Percentiles rank a stretch among this genome's conserved stretches.
phyloP scores from a whole-genome alignment of 2,113 vertebrate genomes.

The Ptilorrhoa leucosticta region DNA sequence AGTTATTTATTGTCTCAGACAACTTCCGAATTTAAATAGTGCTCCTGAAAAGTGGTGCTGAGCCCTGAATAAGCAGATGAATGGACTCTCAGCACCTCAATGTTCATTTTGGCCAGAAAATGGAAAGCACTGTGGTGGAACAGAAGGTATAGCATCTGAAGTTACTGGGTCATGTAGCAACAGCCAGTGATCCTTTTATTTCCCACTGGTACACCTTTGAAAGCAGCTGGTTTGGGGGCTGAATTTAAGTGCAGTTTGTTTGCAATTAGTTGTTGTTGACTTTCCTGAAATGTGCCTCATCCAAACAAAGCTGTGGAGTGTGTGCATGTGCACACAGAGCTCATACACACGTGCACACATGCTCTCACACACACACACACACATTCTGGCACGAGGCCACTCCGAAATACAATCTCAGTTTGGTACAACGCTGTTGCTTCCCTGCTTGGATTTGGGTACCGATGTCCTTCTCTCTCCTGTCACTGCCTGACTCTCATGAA shows the following conservation, averaged over 20 bases:
- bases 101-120: neutral
- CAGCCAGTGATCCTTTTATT: neutral
- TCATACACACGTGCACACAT: neutral
- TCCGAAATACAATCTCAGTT: neutral
- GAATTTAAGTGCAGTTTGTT: neutral
- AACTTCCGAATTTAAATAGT: conserved; percentile 41
- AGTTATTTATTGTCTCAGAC: conserved; percentile 50
- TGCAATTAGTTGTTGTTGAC: neutral
- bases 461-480: neutral
- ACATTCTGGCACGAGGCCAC: fast-evolving
- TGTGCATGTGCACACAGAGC: neutral
- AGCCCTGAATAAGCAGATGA: neutral
- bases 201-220: neutral
- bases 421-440: neutral
- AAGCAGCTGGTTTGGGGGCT: neutral
- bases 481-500: neutral
- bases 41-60: conserved; percentile 35
- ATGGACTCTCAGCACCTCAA: neutral
- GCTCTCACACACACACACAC: neutral
- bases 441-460: neutral
- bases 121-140: neutral
- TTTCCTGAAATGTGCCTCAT: neutral
- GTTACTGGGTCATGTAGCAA: neutral
- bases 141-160: neutral
- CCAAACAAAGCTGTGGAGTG: neutral